Percentiles rank a stretch among this genome's conserved stretches.
Conservation (phyloP, 2,888 invertebrate genomes). For the Drosophila antonietae region DNA sequence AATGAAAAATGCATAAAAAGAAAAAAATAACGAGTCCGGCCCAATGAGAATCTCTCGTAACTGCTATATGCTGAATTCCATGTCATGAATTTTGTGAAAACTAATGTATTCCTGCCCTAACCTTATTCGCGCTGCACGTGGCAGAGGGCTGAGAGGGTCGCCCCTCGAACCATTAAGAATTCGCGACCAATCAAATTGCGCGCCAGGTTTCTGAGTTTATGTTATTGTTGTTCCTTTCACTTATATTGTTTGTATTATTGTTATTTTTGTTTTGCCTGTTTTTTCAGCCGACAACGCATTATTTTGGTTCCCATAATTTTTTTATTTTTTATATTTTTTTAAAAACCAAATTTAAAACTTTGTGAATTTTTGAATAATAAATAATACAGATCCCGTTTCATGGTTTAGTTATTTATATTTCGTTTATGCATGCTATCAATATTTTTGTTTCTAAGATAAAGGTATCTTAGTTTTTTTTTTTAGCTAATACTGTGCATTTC, state of each 20-base stretch:
- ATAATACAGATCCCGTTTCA: not conserved
- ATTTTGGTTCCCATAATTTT: not conserved
- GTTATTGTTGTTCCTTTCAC: constrained; percentile 32
- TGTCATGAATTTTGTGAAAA: constrained; percentile 43
- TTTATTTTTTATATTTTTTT: no score
- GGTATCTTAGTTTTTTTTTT: not conserved
- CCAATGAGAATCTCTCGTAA: constrained; percentile 5
- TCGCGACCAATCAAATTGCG: constrained; percentile 40
- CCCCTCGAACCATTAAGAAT: constrained; percentile 27
- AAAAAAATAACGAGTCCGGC: constrained; percentile 6
- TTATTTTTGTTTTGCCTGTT: not conserved
- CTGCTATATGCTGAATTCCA: constrained; percentile 24
- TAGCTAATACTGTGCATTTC: no score
- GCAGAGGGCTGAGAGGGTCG: constrained; percentile 23
- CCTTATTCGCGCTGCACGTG: constrained; percentile 52
- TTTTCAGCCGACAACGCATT: not conserved
- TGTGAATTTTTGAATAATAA: not conserved
- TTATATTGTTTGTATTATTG: not conserved
- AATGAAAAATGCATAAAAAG: constrained; percentile 12
- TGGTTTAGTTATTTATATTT: not conserved
- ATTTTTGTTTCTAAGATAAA: not conserved
- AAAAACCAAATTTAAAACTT: not conserved
- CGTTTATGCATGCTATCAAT: not conserved
- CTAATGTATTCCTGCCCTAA: constrained; percentile 43
- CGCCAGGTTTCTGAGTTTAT: constrained; percentile 42